phyloP scores from a whole-genome alignment of 2,888 invertebrate genomes.

The Ophioninae sp. region DNA sequence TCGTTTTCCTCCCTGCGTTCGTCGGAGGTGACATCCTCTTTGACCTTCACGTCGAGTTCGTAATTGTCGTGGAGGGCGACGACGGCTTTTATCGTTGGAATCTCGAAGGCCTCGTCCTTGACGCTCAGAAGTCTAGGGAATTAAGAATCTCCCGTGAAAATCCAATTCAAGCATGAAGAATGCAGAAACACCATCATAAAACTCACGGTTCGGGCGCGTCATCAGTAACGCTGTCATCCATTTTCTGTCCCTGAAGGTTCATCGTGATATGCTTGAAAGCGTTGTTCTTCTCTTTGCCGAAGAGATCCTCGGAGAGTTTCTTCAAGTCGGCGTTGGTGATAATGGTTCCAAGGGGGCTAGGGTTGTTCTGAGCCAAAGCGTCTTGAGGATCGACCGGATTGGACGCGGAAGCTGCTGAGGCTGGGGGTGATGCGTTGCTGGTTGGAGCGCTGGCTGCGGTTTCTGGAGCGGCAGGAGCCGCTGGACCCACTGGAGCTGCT shows the following conservation, averaged over 20 bases:
- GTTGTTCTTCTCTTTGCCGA: constrained; percentile 88
- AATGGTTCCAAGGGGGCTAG: constrained; percentile 75
- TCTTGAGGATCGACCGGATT: constrained; percentile 52
- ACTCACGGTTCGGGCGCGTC: constrained; percentile 90
- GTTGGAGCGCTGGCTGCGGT: constrained; percentile 48
- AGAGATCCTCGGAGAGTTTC: constrained; percentile 87
- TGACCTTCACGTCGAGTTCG: constrained; percentile 86
- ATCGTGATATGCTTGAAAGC: constrained; percentile 87
- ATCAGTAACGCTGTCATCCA: constrained; percentile 87
- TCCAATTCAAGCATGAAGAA: background rate
- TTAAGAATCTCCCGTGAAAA: background rate
- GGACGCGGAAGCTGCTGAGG: constrained; percentile 40
- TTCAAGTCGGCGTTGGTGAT: constrained; percentile 85
- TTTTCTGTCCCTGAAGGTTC: constrained; percentile 89
- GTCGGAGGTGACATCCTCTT: constrained; percentile 88
- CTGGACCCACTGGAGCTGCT: constrained; percentile 52
- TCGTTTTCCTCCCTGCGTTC: constrained; percentile 90
- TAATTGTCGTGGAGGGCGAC: constrained; percentile 91
- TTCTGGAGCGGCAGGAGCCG: background rate
- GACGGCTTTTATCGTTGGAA: constrained; percentile 89
- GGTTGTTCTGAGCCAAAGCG: constrained; percentile 64
- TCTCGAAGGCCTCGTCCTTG: constrained; percentile 85
- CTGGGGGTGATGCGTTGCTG: constrained; percentile 40
- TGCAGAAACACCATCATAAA: background rate
- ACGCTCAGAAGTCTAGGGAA: constrained; percentile 85